Conservation (phyloP, 2,797 vertebrate genomes). For the Enteromius paludinosus region DNA sequence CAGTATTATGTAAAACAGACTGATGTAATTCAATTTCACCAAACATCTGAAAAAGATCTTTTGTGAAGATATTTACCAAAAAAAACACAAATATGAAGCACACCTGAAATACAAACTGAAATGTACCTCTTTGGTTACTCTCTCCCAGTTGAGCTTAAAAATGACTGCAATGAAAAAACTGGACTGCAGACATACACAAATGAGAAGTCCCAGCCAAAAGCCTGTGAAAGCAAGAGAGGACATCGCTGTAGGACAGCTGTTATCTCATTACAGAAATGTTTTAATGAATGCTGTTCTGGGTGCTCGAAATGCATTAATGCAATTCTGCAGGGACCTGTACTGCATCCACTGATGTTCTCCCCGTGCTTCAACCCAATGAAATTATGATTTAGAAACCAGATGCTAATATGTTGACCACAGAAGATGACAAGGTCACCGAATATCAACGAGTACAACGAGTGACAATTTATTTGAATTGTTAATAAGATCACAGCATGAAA, state of each 20-base stretch:
- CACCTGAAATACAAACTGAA: not conserved
- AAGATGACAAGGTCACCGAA: slow-evolving; percentile 17
- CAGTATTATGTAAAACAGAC: not conserved
- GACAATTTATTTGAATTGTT: not conserved
- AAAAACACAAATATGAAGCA: not conserved
- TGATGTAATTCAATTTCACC: not conserved
- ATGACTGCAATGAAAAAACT: slow-evolving; percentile 81
- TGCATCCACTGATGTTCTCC: slow-evolving; percentile 5
- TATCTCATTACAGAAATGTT: slow-evolving; percentile 19
- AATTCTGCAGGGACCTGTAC: slow-evolving; percentile 31
- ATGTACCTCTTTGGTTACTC: slow-evolving; percentile 80
- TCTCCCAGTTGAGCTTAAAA: slow-evolving; percentile 81
- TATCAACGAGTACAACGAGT: not conserved
- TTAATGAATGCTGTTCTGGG: slow-evolving; percentile 29
- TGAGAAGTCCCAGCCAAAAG: slow-evolving; percentile 86
- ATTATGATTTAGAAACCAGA: slow-evolving; percentile 15
- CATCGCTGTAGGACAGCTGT: slow-evolving; percentile 22
- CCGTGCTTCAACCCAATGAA: slow-evolving; percentile 7
- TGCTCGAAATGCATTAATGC: not conserved
- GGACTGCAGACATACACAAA: slow-evolving; percentile 81
- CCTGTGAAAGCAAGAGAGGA: slow-evolving; percentile 72
- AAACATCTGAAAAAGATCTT: not conserved
- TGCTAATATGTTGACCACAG: not conserved
- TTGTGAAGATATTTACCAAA: not conserved
- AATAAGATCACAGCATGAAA: not conserved